Base-by-base conservation (phyloP, 2,797 vertebrate genomes). In the Myiotriccus ornatus region DNA sequence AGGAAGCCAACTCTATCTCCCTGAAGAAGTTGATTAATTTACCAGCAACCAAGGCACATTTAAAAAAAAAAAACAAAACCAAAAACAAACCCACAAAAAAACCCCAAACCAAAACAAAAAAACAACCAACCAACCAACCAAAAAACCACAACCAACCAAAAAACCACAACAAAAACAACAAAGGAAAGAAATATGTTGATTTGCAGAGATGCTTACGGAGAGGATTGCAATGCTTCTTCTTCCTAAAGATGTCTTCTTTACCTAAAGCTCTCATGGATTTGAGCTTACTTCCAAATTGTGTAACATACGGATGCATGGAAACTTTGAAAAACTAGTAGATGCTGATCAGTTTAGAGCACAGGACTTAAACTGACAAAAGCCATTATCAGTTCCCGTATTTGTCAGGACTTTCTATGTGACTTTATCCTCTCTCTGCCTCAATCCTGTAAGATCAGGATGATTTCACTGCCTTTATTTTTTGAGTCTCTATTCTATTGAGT, bases 291-390 rank as follows among this genome's bases (percentile, higher is more conserved):
- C 39, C 30, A 76, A 59, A 59, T 24, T 44, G 4, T 65, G 20
- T 28, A 46, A 20, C 6, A 24, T 20, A 57, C 0, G 0, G 5
- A 52, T 53, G 2, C 30, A 64, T 22, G 39, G 10, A 62, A 34
- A 32, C 47, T 71, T 62, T 64, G 19, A 46, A 69, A 84, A 87
- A 49, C 24, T 49, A 13, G 22, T 5, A 69, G 5, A 14, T 44
- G 7, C 2, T 63, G 7, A 27, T 46, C 35, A 57, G 17, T 53
- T 84, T 78, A 62, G 71, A 77, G 6, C 10, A 84, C 10, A 32
- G 3, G 27, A 64, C 34, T 65, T 59, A 28, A 68, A 73, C 14
- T 60, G 30, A 22, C 47, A 74, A n/a, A 63, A 65, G 50, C 57
- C 20, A 39, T 14, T 53, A 39, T 55, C 34, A 30, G 9, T 44